A percentile compares a stretch with the other conserved stretches of the same genome.
These are phyloP conservation scores for Laspeyria flexula DNA, from an alignment of 2,888 invertebrate species.

Conservation along the genomic window DNA sequence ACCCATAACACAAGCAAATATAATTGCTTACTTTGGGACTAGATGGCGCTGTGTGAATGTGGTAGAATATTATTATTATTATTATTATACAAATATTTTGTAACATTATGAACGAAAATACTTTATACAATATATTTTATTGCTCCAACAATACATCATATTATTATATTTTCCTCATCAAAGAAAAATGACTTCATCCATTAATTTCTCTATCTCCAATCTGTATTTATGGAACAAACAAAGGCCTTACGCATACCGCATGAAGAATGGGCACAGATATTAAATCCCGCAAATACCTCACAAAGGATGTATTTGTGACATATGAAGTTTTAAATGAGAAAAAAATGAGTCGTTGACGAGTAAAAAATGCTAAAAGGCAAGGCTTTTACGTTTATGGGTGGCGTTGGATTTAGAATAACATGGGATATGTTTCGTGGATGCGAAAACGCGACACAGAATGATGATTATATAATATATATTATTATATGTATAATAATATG, in stretches of 20 bases:
- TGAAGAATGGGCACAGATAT: conserved; percentile 30
- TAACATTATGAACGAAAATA: too few species aligned
- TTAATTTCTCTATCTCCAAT: conserved; percentile 12
- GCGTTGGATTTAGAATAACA: neutral
- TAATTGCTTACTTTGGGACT: too few species aligned
- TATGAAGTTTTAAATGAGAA: conserved; percentile 36
- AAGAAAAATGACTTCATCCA: conserved; percentile 1
- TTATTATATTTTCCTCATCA: neutral
- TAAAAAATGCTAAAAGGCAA: conserved; percentile 1
- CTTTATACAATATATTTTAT: too few species aligned
- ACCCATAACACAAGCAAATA: too few species aligned
- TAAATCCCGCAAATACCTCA: conserved; percentile 27
- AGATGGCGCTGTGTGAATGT: too few species aligned
- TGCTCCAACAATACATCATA: too few species aligned
- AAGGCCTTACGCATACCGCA: conserved; percentile 2
- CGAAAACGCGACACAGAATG: too few species aligned
- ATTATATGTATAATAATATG: too few species aligned
- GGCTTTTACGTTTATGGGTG: neutral
- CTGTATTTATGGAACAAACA: conserved; percentile 10
- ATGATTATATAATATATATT: too few species aligned
- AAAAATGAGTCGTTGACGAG: conserved; percentile 19
- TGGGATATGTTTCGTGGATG: too few species aligned
- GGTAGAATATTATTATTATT: too few species aligned
- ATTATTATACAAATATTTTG: too few species aligned
- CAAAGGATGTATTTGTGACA: conserved; percentile 25